Base-by-base conservation (phyloP, 2,797 vertebrate genomes). In the Phoxinus dragarum region DNA sequence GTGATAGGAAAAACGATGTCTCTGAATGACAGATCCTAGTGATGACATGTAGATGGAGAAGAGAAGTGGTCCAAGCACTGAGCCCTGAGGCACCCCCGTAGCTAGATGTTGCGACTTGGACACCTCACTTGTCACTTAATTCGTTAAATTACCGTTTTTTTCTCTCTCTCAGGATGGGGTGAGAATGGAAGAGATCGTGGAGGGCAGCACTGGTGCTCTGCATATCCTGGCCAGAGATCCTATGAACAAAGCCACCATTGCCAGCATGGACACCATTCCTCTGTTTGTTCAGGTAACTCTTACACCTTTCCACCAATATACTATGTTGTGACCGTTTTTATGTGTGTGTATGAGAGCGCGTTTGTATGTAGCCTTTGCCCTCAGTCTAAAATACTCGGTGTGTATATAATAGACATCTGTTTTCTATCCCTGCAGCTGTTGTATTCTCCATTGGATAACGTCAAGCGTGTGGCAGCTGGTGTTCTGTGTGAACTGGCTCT, bases 111-210 rank as follows among this genome's bases (percentile, higher is more conserved):
- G 16, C 47, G 47, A 49, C 47, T 49, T 49, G 1, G 5, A 17
- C 5, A 49, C 47, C 14, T 17, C 47, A 49, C 14, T 49, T 49
- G 47, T 49, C 16, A 49, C 47, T 49, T 49, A 49, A 49, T 83
- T 16, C 40, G 54, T 3, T 6, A 31, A 54, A 40, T 27, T 6
- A 38, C 64, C 6, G 1, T 59, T 11, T 27, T 61, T 44, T n/a
- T 31, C 6, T 47, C 81, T 84, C 40, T 87, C 4, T 80, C 93
- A 99, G 98, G 98, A 99, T 2, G 98, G 98, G 0, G 98, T 99
- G 88, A 96, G 95, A 92, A 99, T 99, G 98, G 98, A 99, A 89
- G 98, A 99, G 95, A 99, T 99, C 0, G 98, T 99, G 86, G 98
- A 99, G 93, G 98, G 98, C 47, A 97, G 96, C 92, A 99, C 98